A percentile compares a stretch with the other conserved stretches of the same genome.
These are phyloP conservation scores for Bombus consobrinus DNA, from an alignment of 1,140 invertebrate species.

Conservation along the genomic window DNA sequence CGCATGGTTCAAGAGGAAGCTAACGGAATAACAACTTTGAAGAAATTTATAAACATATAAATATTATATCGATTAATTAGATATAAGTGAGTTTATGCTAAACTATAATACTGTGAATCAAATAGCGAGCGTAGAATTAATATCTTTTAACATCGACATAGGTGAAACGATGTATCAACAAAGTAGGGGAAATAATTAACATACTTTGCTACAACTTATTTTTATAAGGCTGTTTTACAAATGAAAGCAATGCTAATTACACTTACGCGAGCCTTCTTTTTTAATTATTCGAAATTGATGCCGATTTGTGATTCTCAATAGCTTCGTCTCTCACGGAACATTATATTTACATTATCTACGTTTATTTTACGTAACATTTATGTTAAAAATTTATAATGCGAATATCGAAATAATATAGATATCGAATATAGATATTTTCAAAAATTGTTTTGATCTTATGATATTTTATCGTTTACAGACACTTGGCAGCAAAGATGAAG, in stretches of 20 bases:
- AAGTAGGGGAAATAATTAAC: not conserved
- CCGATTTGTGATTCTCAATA: not conserved
- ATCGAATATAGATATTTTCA: not conserved
- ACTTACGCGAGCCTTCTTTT: not conserved
- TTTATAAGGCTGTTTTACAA: not conserved
- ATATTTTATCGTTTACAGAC: not conserved
- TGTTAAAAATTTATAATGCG: not conserved
- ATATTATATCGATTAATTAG: conserved; percentile 21
- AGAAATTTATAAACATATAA: not conserved
- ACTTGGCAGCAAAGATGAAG: not conserved
- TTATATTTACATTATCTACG: not conserved
- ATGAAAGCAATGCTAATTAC: not conserved
- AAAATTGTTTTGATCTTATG: not conserved
- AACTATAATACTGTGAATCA: not conserved
- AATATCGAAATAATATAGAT: no score
- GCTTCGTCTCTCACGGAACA: not conserved
- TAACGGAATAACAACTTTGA: not conserved
- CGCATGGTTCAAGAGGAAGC: not conserved
- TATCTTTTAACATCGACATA: not conserved
- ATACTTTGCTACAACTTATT: not conserved
- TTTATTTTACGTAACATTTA: not conserved
- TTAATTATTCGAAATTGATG: not conserved
- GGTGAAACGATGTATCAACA: not conserved
- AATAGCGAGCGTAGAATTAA: not conserved
- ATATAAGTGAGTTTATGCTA: not conserved